phyloP scores from a whole-genome alignment of 2,113 vertebrate genomes.

The Colaptes auratus region DNA sequence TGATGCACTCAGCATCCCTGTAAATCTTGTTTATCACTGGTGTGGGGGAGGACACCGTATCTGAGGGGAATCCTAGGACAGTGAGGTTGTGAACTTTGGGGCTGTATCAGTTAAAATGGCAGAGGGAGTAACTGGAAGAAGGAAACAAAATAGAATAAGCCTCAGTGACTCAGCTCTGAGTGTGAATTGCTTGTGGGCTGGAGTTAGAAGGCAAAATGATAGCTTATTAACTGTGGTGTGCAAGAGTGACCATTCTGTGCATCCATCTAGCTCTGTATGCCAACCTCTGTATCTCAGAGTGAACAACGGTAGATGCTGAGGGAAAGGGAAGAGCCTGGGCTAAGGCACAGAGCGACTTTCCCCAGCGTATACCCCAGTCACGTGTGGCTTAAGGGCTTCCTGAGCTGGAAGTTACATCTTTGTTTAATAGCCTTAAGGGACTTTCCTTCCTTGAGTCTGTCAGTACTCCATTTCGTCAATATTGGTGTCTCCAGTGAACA shows the following conservation, averaged over 20 bases:
- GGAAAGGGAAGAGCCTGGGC: neutral
- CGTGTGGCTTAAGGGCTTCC: neutral
- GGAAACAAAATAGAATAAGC: neutral
- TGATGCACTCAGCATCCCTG: slow-evolving; percentile 47
- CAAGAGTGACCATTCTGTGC: neutral
- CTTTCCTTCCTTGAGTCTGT: neutral
- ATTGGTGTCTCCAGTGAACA: neutral
- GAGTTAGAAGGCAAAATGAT: neutral
- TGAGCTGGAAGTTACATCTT: neutral
- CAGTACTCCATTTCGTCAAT: neutral
- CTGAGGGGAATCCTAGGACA: slow-evolving; percentile 57
- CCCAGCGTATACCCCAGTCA: neutral
- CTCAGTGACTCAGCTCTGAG: neutral
- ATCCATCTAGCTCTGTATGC: neutral
- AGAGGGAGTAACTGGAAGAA: neutral
- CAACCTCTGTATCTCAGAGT: neutral
- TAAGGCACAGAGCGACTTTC: neutral
- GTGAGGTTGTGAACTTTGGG: slow-evolving; percentile 63
- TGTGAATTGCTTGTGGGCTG: neutral
- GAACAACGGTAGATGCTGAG: neutral
- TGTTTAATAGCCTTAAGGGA: neutral
- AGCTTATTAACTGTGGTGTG: neutral
- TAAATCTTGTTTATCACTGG: slow-evolving; percentile 60
- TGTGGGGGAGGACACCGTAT: slow-evolving; percentile 26
- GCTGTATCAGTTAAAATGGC: slow-evolving; percentile 38